These are phyloP conservation scores for Lagocephalus sceleratus DNA, from an alignment of 2,797 vertebrate genomes.

Conservation along the genomic window DNA sequence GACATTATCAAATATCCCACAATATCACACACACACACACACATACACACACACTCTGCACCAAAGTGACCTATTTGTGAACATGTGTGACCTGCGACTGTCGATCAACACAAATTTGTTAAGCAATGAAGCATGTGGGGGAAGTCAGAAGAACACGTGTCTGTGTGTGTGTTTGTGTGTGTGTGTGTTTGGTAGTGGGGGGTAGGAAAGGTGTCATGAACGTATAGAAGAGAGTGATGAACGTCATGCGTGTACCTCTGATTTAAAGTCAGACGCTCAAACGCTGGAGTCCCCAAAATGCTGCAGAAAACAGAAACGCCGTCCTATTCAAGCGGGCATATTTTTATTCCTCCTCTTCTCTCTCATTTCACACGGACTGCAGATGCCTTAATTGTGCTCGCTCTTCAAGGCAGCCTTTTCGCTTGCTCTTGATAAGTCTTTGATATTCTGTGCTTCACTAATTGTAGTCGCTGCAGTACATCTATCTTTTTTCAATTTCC, in stretches of 20 bases:
- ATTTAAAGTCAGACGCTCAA: conserved; percentile 58
- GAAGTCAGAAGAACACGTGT: conserved; percentile 39
- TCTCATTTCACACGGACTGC: conserved; percentile 71
- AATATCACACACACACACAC: conserved; percentile 10
- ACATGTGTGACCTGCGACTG: conserved; percentile 68
- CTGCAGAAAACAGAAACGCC: conserved; percentile 41
- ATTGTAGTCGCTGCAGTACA: conserved; percentile 79
- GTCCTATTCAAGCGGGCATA: conserved; percentile 62
- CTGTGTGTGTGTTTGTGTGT: too few relatives aligned
- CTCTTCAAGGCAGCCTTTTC: conserved; percentile 76
- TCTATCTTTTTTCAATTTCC: conserved; percentile 80
- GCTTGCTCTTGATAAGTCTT: conserved; percentile 79
- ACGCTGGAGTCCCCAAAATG: conserved; percentile 27
- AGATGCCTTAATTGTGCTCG: conserved; percentile 75
- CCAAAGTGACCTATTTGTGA: conserved; percentile 68
- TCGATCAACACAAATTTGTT: conserved; percentile 67
- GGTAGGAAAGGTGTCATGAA: too few relatives aligned
- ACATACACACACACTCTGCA: conserved; percentile 16
- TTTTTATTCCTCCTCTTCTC: conserved; percentile 72
- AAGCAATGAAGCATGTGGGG: conserved; percentile 63
- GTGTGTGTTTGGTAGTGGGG: too few relatives aligned
- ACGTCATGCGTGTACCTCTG: conserved; percentile 39
- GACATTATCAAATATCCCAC: background rate
- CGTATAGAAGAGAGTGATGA: too few relatives aligned
- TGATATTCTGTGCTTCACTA: conserved; percentile 77